Evolutionary conservation across 2,113 vertebrate genomes (phyloP), one percentile per base, ranked within the genome.

Genomic region (Eleginops maclovinus): DNA sequence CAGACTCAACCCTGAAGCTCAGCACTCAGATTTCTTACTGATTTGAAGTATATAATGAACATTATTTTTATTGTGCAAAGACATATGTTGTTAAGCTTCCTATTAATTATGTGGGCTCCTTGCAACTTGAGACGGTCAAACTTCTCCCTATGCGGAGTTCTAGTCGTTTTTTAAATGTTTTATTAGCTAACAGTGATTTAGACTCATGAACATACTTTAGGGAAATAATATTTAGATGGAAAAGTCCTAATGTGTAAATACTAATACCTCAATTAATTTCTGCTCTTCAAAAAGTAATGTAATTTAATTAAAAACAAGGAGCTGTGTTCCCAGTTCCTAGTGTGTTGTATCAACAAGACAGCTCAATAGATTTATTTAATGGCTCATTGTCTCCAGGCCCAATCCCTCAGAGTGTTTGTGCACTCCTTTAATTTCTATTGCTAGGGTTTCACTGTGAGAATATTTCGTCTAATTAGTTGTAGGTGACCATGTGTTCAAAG

Each of bases 381-480:
- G 68, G 46, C 63, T 28, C 79, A 54, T 75, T 83, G 68, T 77
- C 76, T 87, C 16, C 16, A 17, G 70, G 61, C 26, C 14, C 44
- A 63, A 24, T 81, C 50, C 62, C 36, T 26, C 10, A 22, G 59
- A 73, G 26, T 22, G 19, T n/a, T 3, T 0, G 47, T 19, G 43
- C 26, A 54, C 46, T 71, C 3, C 3, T 61, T 58, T 68, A 12
- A 51, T 54, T 51, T 58, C 80, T 92, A 85, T 91, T 93, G 91
- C 90, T 80, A 81, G 62, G 65, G 49, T 64, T 82, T 85, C 46
- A 41, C 28, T 49, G 31, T 74, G 71, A 89, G 79, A 78, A 2
- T 65, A 47, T 79, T 85, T 72, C 67, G 63, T 89, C 79, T 89
- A 86, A 91, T 93, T 92, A 88, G 84, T 36, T 78, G 75, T 71